Evolutionary conservation across 2,113 vertebrate species (phyloP), one percentile per base, ranked within the genome.

Genomic region (Chaetodon trifascialis): DNA sequence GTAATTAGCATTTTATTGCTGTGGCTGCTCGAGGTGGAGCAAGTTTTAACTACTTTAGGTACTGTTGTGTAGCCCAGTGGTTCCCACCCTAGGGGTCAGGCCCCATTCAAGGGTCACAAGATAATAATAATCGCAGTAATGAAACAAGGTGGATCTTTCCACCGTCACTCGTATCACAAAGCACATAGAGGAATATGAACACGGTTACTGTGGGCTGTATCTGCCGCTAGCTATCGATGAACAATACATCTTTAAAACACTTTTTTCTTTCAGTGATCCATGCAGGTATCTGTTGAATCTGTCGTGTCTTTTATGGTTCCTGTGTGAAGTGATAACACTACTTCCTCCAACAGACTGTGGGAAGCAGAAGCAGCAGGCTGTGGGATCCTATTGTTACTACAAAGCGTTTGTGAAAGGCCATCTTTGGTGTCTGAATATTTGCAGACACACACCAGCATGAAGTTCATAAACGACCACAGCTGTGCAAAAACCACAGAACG

Each of bases 351-450:
- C 11, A 38, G 17, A 59, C 46, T n/a, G 23, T 5, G 54, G 56
- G 58, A 66, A 56, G 67, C 51, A 70, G 23, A 69, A 62, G 73
- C 42, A 67, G 30, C 67, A 83, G 78, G 54, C 59, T 74, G 75
- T 69, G 76, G 38, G 40, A 52, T 52, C 8, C 16, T 46, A 73
- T 34, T 82, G 21, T 58, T 23, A 25, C 4, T 23, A 12, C 0
- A 38, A 1, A 59, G 44, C 30, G 34, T 51, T 76, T 51, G 34
- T 78, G 14, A 77, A 47, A 62, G 6, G 36, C 11, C 10, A 1
- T 9, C 21, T 65, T 19, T 80, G 51, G 5, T 65, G 25, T 56
- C 60, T 44, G 38, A 59, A 52, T 19, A 51, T 15, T 17, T 40
- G 25, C 4, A 42, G 19, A 62, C 19, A 21, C 12, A 25, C 7